phyloP scores from a whole-genome alignment of 2,113 vertebrate species.

The Syngnathus typhle region DNA sequence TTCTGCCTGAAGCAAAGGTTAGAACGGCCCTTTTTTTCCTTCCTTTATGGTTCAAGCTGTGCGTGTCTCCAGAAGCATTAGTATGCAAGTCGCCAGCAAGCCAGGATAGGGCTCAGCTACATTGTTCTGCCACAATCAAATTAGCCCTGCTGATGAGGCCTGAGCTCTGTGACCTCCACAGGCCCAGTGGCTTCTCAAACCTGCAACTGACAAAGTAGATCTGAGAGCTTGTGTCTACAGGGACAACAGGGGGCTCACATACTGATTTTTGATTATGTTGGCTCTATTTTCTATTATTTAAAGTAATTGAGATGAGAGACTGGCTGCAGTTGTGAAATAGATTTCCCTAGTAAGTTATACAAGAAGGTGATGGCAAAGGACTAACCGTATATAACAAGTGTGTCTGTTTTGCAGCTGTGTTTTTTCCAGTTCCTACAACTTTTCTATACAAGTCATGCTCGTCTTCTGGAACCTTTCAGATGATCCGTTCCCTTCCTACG shows the following conservation, averaged over 20 bases:
- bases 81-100: constrained; percentile 47
- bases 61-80: constrained; percentile 38
- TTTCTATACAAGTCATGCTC: constrained; percentile 24
- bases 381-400: not conserved
- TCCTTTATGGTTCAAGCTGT: constrained; percentile 11
- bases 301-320: constrained; percentile 48
- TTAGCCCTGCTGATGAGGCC: constrained; percentile 91
- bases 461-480: constrained; percentile 39
- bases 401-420: constrained; percentile 14
- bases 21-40: not conserved
- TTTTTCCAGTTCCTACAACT: constrained; percentile 26
- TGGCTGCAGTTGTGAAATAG: constrained; percentile 40
- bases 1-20: not conserved
- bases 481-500: constrained; percentile 59
- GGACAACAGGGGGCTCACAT: constrained; percentile 41
- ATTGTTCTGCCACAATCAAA: constrained; percentile 95
- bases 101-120: constrained; percentile 29
- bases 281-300: constrained; percentile 55
- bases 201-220: constrained; percentile 63
- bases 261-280: constrained; percentile 60
- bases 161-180: constrained; percentile 82
- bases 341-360: constrained; percentile 32
- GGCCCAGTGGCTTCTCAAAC: constrained; percentile 64
- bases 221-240: constrained; percentile 41
- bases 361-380: constrained; percentile 44